These are phyloP conservation scores for Gila orcuttii DNA, from an alignment of 2,113 vertebrate species.

Conservation along the genomic window DNA sequence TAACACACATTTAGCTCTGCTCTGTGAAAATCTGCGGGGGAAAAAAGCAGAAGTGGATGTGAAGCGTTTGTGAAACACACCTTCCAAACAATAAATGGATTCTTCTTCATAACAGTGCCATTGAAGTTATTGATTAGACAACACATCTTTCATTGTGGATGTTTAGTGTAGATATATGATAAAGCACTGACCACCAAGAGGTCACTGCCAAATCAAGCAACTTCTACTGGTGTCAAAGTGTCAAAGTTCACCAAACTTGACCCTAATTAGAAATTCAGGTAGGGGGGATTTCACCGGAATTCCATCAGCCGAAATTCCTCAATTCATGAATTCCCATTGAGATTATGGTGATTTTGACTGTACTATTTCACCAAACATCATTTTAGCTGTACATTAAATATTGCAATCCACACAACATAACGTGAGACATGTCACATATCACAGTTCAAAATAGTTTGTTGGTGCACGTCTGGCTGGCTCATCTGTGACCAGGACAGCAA, in stretches of 20 bases:
- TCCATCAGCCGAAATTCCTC: too few relatives aligned
- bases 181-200: not conserved
- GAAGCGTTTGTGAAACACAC: not conserved
- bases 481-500: too few relatives aligned
- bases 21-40: not conserved
- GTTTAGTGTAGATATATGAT: not conserved
- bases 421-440: too few relatives aligned
- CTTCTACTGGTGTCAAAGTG: not conserved
- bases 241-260: not conserved
- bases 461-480: too few relatives aligned
- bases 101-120: not conserved
- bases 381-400: too few relatives aligned
- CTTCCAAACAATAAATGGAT: not conserved
- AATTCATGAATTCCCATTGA: not conserved
- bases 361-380: not conserved
- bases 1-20: not conserved
- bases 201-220: not conserved
- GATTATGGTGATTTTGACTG: not conserved
- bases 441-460: too few relatives aligned
- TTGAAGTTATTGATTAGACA: not conserved
- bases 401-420: too few relatives aligned
- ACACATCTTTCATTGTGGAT: not conserved
- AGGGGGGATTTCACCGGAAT: too few relatives aligned
- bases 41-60: not conserved
- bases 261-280: too few relatives aligned